Percentiles rank a stretch among this genome's conserved stretches.
Evolutionary conservation across 2,797 vertebrate genomes (phyloP).

Genomic region (Betta splendens): DNA sequence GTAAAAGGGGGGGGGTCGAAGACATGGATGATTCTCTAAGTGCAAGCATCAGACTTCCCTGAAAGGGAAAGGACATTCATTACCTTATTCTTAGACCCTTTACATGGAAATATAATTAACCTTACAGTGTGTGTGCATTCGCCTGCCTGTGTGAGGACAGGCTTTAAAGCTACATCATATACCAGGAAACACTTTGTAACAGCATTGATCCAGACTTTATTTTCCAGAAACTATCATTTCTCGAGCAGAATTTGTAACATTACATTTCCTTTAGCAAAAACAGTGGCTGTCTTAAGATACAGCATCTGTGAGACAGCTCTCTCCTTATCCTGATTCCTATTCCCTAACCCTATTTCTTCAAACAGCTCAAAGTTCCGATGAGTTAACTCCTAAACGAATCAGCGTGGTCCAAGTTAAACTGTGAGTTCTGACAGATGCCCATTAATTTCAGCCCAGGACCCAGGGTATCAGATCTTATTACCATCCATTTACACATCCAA

Average conservation of each 20-base stretch:
- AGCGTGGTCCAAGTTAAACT: slow-evolving; percentile 51
- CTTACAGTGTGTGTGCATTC: slow-evolving; percentile 22
- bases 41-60: slow-evolving; percentile 52
- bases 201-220: slow-evolving; percentile 4
- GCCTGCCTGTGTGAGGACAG: background rate
- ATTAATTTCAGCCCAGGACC: slow-evolving; percentile 66
- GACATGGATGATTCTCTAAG: slow-evolving; percentile 67
- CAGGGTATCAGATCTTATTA: slow-evolving; percentile 58
- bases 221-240: background rate
- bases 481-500: slow-evolving; percentile 63
- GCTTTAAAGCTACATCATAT: slow-evolving; percentile 28
- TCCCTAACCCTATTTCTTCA: slow-evolving; percentile 23
- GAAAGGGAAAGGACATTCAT: slow-evolving; percentile 67
- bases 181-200: slow-evolving; percentile 57
- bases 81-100: slow-evolving; percentile 44
- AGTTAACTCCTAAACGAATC: slow-evolving; percentile 67
- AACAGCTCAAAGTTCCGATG: slow-evolving; percentile 36
- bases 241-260: slow-evolving; percentile 9
- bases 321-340: slow-evolving; percentile 3
- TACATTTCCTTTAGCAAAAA: slow-evolving; percentile 25
- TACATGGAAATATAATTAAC: slow-evolving; percentile 72
- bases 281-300: slow-evolving; percentile 4
- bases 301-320: background rate
- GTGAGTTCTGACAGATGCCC: slow-evolving; percentile 59
- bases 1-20: slow-evolving; percentile 23